Base-by-base conservation (phyloP, 2,888 invertebrate genomes). In the Priocnemis perturbator region DNA sequence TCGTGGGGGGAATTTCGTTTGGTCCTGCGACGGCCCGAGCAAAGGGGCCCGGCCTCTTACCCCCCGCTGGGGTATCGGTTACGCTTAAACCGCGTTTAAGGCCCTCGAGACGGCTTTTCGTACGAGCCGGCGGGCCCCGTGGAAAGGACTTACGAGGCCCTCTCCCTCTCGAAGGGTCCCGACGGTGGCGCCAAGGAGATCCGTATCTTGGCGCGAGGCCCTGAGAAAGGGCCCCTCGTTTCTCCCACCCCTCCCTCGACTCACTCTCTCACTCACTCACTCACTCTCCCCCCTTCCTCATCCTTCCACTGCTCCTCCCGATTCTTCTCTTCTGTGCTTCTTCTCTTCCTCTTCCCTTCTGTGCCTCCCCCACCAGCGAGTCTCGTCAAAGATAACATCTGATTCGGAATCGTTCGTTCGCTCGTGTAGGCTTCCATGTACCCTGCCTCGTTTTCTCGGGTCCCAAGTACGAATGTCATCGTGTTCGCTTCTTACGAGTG, bases 181-280 rank as follows among this genome's bases (percentile, higher is more conserved):
- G 79, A 85, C 85, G 86, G 87, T 87, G 88, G 88, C 88, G 88
- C 88, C 88, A 88, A 86, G 84, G 76, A 88, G 88, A 88, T 88
- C 82, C 83, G 86, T 88, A 88, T 88, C 88, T 87, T 82, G 85
- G 84, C 81, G 85, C 86, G 86, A 83, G 85, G 72, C 76, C 72
- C 76, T 75, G 69, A 74, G 78, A 81, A 81, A 81, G 77, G 80
- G 76, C 78, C 75, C 67, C 60, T 45, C 64, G 59, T 57, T 55
- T 47, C 68, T 67, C 72, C 74, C 73, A 74, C 71, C 74, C 73
- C 53, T 58, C 44, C 60, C 47, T 3, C 9, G 20, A 26, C 23
- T 21, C 26, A n/a, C n/a, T n/a, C 23, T 21, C 23, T 37, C 44
- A 3, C 37, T 37, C 37, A 11, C 7, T 37, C 37, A 3, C 7